phyloP scores from a whole-genome alignment of 2,888 invertebrate genomes.

The Linhomoeus sp. region DNA sequence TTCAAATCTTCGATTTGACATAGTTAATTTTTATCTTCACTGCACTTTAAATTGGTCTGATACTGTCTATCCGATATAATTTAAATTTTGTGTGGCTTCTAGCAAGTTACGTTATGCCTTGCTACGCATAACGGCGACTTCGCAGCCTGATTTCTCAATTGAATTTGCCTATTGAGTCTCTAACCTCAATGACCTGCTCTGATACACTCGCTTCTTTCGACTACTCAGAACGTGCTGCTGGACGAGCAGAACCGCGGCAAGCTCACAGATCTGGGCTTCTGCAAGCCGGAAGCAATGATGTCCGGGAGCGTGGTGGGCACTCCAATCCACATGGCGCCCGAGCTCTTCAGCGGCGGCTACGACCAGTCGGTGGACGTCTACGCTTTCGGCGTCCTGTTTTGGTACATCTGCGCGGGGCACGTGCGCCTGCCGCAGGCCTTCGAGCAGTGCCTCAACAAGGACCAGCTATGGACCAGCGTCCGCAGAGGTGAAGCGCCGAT shows the following conservation, averaged over 20 bases:
- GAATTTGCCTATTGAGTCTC: too few species aligned
- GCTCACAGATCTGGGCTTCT: constrained; percentile 68
- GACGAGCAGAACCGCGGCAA: constrained; percentile 52
- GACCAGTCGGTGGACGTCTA: constrained; percentile 67
- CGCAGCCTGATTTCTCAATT: too few species aligned
- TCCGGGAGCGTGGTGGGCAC: constrained; percentile 58
- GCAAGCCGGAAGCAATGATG: constrained; percentile 71
- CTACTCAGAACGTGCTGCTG: constrained; percentile 31
- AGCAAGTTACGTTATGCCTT: too few species aligned
- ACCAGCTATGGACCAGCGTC: constrained; percentile 63
- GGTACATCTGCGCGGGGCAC: constrained; percentile 61
- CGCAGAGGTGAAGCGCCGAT: constrained; percentile 44
- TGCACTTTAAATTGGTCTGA: too few species aligned
- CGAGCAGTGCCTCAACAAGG: constrained; percentile 62
- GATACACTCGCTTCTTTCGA: too few species aligned
- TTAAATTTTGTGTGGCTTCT: too few species aligned
- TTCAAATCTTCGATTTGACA: too few species aligned
- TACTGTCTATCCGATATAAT: too few species aligned
- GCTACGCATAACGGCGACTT: too few species aligned
- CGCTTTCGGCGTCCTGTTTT: constrained; percentile 64
- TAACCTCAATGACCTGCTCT: too few species aligned
- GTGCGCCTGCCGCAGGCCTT: constrained; percentile 55
- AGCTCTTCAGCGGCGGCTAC: constrained; percentile 54
- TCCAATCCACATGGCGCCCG: constrained; percentile 78
- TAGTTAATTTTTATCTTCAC: too few species aligned